phyloP scores from a whole-genome alignment of 2,888 invertebrate species.

The Macrophya annulata region DNA sequence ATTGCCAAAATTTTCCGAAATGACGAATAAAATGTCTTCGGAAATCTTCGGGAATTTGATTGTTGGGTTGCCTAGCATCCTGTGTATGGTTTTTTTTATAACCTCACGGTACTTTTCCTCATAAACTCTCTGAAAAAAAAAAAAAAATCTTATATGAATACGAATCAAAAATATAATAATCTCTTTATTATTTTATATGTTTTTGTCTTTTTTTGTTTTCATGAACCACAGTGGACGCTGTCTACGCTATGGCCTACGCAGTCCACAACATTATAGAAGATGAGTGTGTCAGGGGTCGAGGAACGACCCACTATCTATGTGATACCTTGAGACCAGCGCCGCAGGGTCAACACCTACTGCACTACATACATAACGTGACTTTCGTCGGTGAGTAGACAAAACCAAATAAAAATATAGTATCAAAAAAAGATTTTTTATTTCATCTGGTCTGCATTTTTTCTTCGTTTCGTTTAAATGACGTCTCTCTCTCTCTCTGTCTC shows the following conservation, averaged over 20 bases:
- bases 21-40: too few relatives aligned
- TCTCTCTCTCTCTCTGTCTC: too few relatives aligned
- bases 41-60: too few relatives aligned
- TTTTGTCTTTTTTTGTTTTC: not conserved
- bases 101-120: too few relatives aligned
- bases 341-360: slow-evolving; percentile 82
- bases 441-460: too few relatives aligned
- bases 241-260: slow-evolving; percentile 88
- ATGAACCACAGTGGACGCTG: slow-evolving; percentile 85
- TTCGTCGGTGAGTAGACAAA: slow-evolving; percentile 79
- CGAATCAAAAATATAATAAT: not conserved
- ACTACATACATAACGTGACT: slow-evolving; percentile 84
- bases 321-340: slow-evolving; percentile 80
- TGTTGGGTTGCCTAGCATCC: too few relatives aligned
- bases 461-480: too few relatives aligned
- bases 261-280: slow-evolving; percentile 84
- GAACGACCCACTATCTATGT: slow-evolving; percentile 78
- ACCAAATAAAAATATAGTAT: not conserved
- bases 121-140: too few relatives aligned
- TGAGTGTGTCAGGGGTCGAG: slow-evolving; percentile 80
- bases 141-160: too few relatives aligned
- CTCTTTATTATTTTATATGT: not conserved
- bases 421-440: too few relatives aligned
- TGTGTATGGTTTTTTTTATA: too few relatives aligned
- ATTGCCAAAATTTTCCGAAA: too few relatives aligned